Percentiles rank a stretch among this genome's conserved stretches.
Conservation (phyloP, 1,140 invertebrate species). For the Rhopalosiphum maidis region DNA sequence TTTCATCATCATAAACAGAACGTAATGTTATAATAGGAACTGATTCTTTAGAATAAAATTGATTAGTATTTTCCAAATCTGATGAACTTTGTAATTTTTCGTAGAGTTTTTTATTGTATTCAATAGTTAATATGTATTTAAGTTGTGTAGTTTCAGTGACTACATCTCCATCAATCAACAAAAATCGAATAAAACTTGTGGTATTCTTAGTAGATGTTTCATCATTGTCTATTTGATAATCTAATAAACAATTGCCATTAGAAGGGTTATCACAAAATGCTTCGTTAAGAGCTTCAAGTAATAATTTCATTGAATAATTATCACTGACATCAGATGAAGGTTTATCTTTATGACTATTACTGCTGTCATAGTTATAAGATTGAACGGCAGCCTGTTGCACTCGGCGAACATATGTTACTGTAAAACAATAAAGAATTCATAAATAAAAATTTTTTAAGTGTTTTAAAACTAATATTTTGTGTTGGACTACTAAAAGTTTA, state of each 20-base stretch:
- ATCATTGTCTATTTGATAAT: slow-evolving; percentile 5
- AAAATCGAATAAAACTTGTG: slow-evolving; percentile 14
- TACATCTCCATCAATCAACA: not conserved
- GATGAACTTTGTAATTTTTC: not conserved
- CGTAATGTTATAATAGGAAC: not conserved
- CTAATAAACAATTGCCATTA: slow-evolving; percentile 18
- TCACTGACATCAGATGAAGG: not conserved
- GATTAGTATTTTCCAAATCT: not conserved
- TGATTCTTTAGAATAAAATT: not conserved
- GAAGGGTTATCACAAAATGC: not conserved
- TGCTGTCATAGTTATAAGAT: not conserved
- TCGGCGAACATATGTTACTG: not conserved
- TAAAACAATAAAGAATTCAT: not conserved
- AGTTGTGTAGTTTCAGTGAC: slow-evolving; percentile 11
- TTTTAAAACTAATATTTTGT: not conserved
- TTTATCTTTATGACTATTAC: not conserved
- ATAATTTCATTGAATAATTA: not conserved
- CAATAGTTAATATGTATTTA: slow-evolving; percentile 29
- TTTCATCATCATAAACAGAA: slow-evolving; percentile 38
- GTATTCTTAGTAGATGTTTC: not conserved
- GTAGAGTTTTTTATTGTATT: not conserved
- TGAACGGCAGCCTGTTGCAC: not conserved
- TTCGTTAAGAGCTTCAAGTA: not conserved
- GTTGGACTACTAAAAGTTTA: not conserved
- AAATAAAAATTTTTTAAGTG: not conserved